Evolutionary conservation across 2,113 vertebrate species (phyloP).

Genomic region (Albula glossodonta): DNA sequence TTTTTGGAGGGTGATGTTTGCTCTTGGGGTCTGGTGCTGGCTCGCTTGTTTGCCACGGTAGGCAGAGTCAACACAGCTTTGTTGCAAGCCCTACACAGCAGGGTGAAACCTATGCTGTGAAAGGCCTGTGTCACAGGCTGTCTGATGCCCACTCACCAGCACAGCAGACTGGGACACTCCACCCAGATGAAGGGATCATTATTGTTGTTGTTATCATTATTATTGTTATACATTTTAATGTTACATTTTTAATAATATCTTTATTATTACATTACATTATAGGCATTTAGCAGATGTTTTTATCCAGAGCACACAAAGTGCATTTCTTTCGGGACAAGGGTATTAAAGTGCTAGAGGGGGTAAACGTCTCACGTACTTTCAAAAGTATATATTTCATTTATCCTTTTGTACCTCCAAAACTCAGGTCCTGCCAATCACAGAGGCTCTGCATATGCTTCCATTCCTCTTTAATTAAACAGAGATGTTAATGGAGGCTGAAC

Average conservation of each 20-base stretch:
- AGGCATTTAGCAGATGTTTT: no score
- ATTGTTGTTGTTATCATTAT: no score
- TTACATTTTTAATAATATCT: no score
- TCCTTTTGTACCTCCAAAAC: background rate
- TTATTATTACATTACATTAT: no score
- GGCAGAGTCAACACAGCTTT: slow-evolving; percentile 6
- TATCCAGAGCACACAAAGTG: no score
- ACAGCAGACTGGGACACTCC: background rate
- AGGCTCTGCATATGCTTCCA: background rate
- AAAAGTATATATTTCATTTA: no score
- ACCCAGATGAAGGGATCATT: background rate
- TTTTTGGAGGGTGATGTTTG: background rate
- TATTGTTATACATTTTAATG: no score
- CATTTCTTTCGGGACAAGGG: no score
- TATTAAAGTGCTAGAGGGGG: no score
- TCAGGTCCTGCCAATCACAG: background rate
- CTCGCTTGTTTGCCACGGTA: background rate
- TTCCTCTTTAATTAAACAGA: slow-evolving; percentile 18
- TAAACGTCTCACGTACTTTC: no score
- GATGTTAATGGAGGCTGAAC: background rate
- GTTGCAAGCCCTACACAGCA: slow-evolving; percentile 20
- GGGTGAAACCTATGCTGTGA: slow-evolving; percentile 7
- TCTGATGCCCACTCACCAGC: slow-evolving; percentile 3
- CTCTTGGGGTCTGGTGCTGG: background rate
- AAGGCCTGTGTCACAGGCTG: background rate